Evolutionary conservation across 2,888 invertebrate species (phyloP).

Genomic region (Zeuzera pyrina): DNA sequence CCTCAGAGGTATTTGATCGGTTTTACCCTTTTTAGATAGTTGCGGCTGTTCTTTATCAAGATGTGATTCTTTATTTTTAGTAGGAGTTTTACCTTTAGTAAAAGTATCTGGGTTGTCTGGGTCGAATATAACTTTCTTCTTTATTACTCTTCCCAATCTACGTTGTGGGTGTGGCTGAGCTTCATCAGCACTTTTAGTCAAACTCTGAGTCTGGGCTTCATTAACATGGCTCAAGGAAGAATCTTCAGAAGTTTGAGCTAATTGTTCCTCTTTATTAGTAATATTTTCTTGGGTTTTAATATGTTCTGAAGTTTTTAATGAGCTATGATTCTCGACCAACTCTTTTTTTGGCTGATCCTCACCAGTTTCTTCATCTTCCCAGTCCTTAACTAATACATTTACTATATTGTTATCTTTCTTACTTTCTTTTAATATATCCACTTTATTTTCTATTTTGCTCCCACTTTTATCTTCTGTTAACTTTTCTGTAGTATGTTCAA

Average conservation of each 20-base stretch:
- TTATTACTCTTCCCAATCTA: slow-evolving; percentile 73
- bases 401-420: slow-evolving; percentile 47
- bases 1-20: slow-evolving; percentile 28
- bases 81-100: slow-evolving; percentile 45
- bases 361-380: slow-evolving; percentile 56
- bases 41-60: slow-evolving; percentile 29
- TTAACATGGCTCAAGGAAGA: not conserved
- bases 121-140: slow-evolving; percentile 83
- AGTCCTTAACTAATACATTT: slow-evolving; percentile 68
- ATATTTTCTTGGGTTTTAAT: slow-evolving; percentile 21
- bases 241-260: not conserved
- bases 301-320: slow-evolving; percentile 20
- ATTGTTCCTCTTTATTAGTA: not conserved
- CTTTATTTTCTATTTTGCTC: slow-evolving; percentile 7
- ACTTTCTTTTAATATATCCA: slow-evolving; percentile 12
- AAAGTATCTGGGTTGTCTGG: slow-evolving; percentile 75
- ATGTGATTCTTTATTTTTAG: slow-evolving; percentile 36
- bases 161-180: slow-evolving; percentile 49
- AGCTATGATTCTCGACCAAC: slow-evolving; percentile 23
- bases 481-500: no score
- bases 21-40: slow-evolving; percentile 30
- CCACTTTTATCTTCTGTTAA: no score
- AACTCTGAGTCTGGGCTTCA: not conserved
- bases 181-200: slow-evolving; percentile 3
- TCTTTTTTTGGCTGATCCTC: slow-evolving; percentile 24